Base-by-base conservation (phyloP, 1,140 invertebrate genomes). In the Drosophila grimshawi region DNA sequence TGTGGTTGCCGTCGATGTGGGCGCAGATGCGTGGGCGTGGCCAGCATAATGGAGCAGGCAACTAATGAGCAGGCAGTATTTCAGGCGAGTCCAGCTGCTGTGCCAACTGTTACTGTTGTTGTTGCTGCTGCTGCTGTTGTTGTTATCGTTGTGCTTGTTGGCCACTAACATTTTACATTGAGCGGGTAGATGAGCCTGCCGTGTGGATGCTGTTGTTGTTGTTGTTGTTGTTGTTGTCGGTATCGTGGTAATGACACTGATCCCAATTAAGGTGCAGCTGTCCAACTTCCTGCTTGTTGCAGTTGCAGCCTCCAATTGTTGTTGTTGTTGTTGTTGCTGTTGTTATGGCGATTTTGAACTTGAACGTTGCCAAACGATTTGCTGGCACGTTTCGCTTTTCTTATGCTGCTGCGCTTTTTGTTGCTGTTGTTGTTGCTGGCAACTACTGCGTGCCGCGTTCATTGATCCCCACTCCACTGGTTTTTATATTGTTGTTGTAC, bases 141-240 rank as follows among this genome's bases (percentile, higher is more conserved):
- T 53, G 60, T 41, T 52, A 35, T 52, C 30, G 51, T 46, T 56
- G 35, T 32, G 55, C 32, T 56, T 60, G 59, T 67, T 90, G 80
- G 80, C 71, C 73, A 90, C 89, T 91, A 92, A 89, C 92, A 92
- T 92, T 59, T 91, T 92, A 92, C 91, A 92, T 92, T 75, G 91
- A 92, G 90, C 82, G 56, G 46, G 41, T 71, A 49, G 78, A 69
- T 72, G 82, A 71, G 82, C 68, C 3, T n/a, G 39, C n/a, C n/a
- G 39, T n/a, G 71, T 53, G 63, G 49, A 45, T 57, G 60, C 33
- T 64, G 59, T 45, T 27, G 56, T 43, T 41, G 52, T 49, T 4
- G 52, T 11, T 72, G 61, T 68, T 55, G 68, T 46, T 61, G 61
- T 49, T 60, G 62, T 46, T 32, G 69, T 52, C 39, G 37, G n/a